Base-by-base conservation (phyloP, 2,888 invertebrate genomes). In the Zonitis immaculata region DNA sequence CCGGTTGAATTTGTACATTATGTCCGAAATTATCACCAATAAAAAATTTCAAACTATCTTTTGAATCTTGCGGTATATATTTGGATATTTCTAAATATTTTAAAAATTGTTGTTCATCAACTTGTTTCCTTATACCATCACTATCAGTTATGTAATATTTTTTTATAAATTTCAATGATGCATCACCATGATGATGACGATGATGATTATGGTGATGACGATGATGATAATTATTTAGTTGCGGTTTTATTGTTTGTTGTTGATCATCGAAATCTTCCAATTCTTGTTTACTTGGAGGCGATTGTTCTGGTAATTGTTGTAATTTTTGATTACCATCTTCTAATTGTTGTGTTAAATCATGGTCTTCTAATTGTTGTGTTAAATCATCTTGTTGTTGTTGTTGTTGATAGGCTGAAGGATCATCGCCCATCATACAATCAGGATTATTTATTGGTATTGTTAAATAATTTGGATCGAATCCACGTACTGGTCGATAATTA, bases 401-500 rank as follows among this genome's bases (percentile, higher is more conserved):
- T 48, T 49, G 42, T 50, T 53, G 45, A 14, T 49, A 28, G 8
- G 22, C 26, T 8, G 48, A 27, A 9, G 56, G 50, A 48, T 57
- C 54, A 45, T 57, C 56, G 2, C 57, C 49, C 48, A 51, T 42
- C 59, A 57, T 54, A 42, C 56, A 56, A 32, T 54, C 59, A 20
- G 50, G 49, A 26, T 46, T 47, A 22, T 25, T n/a, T 14, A 45
- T 44, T 3, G 42, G 42, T 3, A 20, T 14, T 7, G 44, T n/a
- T n/a, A n/a, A n/a, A n/a, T n/a, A 7, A 16, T 51, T 42, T 12
- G 50, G 6, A 42, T 55, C 50, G 18, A 51, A 49, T n/a, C 61
- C 67, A 59, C 63, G 57, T 18, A 58, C 64, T 35, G 60, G 58
- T 56, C 66, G 59, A 48, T 65, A 67, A 44, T 60, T 63, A 11